These are phyloP conservation scores for Thumatha senex DNA, from an alignment of 2,888 invertebrate genomes.

Conservation along the genomic window DNA sequence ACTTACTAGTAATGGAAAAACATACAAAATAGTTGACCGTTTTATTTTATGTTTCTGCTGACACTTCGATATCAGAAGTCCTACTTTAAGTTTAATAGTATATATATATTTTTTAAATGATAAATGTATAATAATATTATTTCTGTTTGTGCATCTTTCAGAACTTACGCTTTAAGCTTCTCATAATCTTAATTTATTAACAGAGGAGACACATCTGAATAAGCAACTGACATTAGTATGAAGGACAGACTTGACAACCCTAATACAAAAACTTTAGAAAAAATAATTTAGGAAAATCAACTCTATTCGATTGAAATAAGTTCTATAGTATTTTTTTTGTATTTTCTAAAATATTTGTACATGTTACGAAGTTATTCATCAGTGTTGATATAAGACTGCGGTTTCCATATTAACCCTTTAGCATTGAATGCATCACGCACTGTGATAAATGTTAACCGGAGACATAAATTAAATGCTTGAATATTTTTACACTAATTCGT, in stretches of 20 bases:
- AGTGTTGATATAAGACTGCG: constrained; percentile 53
- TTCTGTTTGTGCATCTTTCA: no score
- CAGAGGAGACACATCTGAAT: constrained; percentile 61
- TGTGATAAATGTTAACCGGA: constrained; percentile 40
- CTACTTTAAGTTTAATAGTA: no score
- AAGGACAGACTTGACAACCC: constrained; percentile 37
- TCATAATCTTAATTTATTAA: constrained; percentile 66
- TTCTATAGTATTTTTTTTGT: background rate
- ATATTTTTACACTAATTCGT: constrained; percentile 24
- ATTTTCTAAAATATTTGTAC: constrained; percentile 27
- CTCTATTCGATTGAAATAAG: constrained; percentile 1
- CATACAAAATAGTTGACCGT: no score
- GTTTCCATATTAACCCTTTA: constrained; percentile 41
- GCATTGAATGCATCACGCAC: constrained; percentile 33
- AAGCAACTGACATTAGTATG: constrained; percentile 61
- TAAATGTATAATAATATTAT: no score
- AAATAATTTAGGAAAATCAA: background rate
- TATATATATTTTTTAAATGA: no score
- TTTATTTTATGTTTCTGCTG: no score
- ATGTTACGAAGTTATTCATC: constrained; percentile 43
- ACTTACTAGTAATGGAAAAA: no score
- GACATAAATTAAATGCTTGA: constrained; percentile 25
- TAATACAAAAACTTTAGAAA: background rate
- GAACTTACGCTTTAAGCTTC: constrained; percentile 49
- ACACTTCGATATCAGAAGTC: no score